A percentile compares a stretch with the other conserved stretches of the same genome.
phyloP scores from a whole-genome alignment of 2,797 vertebrate genomes.

The Girardinus metallicus region DNA sequence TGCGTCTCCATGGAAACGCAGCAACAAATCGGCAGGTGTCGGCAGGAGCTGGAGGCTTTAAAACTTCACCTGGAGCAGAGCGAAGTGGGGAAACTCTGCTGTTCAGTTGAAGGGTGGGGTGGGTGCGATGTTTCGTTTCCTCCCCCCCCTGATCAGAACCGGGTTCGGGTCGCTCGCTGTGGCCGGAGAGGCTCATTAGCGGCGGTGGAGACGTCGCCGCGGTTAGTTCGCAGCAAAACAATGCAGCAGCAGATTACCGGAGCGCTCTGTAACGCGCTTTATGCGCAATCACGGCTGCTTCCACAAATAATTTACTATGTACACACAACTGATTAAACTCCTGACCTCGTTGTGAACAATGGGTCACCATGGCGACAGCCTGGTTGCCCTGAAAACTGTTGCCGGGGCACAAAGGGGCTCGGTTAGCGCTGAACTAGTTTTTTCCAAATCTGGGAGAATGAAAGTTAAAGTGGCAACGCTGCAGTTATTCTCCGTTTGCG shows the following conservation, averaged over 20 bases:
- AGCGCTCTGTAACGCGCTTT: slow-evolving; percentile 2
- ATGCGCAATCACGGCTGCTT: not conserved
- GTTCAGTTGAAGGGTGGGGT: too few species aligned
- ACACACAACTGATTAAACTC: not conserved
- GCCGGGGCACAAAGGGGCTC: not conserved
- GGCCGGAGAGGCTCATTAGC: slow-evolving; percentile 1
- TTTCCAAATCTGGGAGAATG: not conserved
- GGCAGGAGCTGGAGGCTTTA: not conserved
- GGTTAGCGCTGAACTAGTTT: not conserved
- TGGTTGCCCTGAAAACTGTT: slow-evolving; percentile 58
- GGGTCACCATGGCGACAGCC: slow-evolving; percentile 67
- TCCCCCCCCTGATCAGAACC: not conserved
- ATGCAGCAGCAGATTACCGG: slow-evolving; percentile 14
- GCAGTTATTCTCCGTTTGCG: not conserved
- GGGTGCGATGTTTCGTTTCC: too few species aligned
- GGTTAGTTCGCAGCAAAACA: slow-evolving; percentile 17
- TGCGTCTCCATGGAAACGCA: slow-evolving; percentile 58
- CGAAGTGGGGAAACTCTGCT: not conserved
- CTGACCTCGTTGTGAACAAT: slow-evolving; percentile 51
- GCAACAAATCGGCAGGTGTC: slow-evolving; percentile 56
- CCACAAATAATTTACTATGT: not conserved
- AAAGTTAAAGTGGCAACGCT: not conserved
- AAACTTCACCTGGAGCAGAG: slow-evolving; percentile 13
- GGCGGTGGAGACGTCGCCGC: not conserved
- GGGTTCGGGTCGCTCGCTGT: slow-evolving; percentile 5